A percentile compares a stretch with the other conserved stretches of the same genome.
phyloP scores from a whole-genome alignment of 2,113 vertebrate genomes.

The Apodemus sylvaticus region DNA sequence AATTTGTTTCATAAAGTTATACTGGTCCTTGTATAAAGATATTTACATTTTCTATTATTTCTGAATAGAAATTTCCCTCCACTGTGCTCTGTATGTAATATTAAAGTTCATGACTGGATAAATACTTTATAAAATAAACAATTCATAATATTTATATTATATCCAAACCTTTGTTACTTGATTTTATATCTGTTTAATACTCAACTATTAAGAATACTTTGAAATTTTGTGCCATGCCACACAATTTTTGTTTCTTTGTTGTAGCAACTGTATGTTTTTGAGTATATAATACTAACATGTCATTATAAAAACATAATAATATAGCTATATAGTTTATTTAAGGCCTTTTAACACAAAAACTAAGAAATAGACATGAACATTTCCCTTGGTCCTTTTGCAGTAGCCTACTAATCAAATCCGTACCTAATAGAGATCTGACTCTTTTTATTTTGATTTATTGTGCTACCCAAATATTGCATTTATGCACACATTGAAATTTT shows the following conservation, averaged over 20 bases:
- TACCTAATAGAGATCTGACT: neutral
- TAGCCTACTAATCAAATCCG: neutral
- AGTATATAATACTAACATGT: neutral
- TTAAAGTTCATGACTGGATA: neutral
- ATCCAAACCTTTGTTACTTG: neutral
- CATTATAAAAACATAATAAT: neutral
- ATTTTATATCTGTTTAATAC: neutral
- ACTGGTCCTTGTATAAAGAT: neutral
- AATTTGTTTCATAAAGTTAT: neutral
- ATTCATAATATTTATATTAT: neutral
- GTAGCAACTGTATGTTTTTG: neutral
- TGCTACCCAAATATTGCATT: neutral
- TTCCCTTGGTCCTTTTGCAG: neutral
- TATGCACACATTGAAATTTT: neutral
- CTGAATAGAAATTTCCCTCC: neutral
- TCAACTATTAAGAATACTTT: neutral
- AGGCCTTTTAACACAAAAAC: neutral
- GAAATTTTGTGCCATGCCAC: neutral
- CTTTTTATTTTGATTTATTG: neutral
- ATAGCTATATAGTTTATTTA: neutral
- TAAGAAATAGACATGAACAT: neutral
- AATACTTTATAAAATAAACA: neutral
- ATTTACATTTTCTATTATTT: neutral
- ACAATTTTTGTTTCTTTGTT: neutral
- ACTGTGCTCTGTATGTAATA: neutral